These are phyloP conservation scores for rabbit (Oryctolagus cuniculus) DNA, from an alignment of 2,113 vertebrate genomes.

Conservation along the genomic window mOryCun1.1 NC_091438.1:36217001-36217500, in stretches of 20 bases:
- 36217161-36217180: slow-evolving; percentile 82
- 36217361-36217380: background rate
- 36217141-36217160: slow-evolving; percentile 92
- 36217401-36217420: too few species aligned
- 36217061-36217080: too few species aligned
- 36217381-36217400: background rate
- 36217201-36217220: background rate
- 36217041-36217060: too few species aligned
- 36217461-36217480: too few species aligned
- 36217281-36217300: too few species aligned
- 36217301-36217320: background rate
- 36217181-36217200: background rate
- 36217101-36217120: slow-evolving; percentile 86
- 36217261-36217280: background rate
- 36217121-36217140: slow-evolving; percentile 85
- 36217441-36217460: too few species aligned
- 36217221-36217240: background rate
- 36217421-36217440: too few species aligned
- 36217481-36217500: too few species aligned
- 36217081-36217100: slow-evolving; percentile 93
- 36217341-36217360: background rate
- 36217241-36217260: background rate
- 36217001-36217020: too few species aligned
- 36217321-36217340: background rate
- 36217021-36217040: too few species aligned